Evolutionary conservation across 1,140 invertebrate species (phyloP).

Genomic region (Cyrtorhinus lividipennis): DNA sequence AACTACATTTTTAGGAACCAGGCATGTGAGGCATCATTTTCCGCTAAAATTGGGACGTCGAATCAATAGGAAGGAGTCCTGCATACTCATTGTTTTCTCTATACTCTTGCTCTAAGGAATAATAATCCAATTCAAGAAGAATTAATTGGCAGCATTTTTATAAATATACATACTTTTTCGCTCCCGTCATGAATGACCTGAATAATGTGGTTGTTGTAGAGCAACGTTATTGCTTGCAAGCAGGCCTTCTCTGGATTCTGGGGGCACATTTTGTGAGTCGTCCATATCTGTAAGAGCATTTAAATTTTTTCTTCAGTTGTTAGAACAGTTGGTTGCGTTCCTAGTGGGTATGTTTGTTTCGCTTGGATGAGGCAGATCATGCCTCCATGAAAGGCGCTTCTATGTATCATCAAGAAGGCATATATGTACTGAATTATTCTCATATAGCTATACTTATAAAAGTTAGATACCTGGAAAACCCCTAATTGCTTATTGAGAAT

Average conservation of each 20-base stretch:
- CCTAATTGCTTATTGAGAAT: too few relatives aligned
- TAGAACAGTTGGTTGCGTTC: too few relatives aligned
- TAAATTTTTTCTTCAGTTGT: slow-evolving; percentile 12
- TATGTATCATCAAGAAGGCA: too few relatives aligned
- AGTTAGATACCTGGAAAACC: too few relatives aligned
- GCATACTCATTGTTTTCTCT: not conserved
- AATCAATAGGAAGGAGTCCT: slow-evolving; percentile 20
- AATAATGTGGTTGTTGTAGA: slow-evolving; percentile 46
- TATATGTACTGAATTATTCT: too few relatives aligned
- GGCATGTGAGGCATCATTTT: slow-evolving; percentile 29
- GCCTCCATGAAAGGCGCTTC: too few relatives aligned
- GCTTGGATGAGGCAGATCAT: too few relatives aligned
- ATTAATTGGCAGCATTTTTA: too few relatives aligned
- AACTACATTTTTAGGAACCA: too few relatives aligned
- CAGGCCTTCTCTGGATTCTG: slow-evolving; percentile 37
- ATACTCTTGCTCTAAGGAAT: not conserved
- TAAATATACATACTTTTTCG: slow-evolving; percentile 26
- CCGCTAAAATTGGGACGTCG: slow-evolving; percentile 25
- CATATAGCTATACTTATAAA: too few relatives aligned
- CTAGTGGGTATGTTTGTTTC: too few relatives aligned
- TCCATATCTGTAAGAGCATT: slow-evolving; percentile 36
- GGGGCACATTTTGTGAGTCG: slow-evolving; percentile 16
- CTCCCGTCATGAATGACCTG: slow-evolving; percentile 32
- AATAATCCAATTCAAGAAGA: not conserved
- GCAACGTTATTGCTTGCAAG: slow-evolving; percentile 43